Evolutionary conservation across 1,140 invertebrate genomes (phyloP).

Genomic region (Calycopis cecrops): DNA sequence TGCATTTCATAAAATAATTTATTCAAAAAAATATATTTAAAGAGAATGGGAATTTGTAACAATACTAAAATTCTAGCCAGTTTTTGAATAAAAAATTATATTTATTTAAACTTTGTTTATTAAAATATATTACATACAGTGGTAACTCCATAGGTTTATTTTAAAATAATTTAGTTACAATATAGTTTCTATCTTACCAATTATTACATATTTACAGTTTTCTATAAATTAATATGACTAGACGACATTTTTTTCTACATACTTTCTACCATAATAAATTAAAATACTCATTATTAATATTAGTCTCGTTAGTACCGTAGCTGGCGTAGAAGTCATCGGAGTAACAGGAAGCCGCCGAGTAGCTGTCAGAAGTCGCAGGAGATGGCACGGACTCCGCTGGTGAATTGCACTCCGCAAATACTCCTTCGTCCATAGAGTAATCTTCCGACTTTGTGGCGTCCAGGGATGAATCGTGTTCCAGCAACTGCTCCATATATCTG

Average conservation of each 20-base stretch:
- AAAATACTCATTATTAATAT: not conserved
- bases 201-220: no score
- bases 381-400: slow-evolving; percentile 80
- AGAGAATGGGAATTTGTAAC: no score
- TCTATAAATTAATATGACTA: no score
- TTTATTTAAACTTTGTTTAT: no score
- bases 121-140: no score
- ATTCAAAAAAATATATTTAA: no score
- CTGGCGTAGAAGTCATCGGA: not conserved
- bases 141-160: no score
- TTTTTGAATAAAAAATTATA: no score
- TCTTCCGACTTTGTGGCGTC: slow-evolving; percentile 32
- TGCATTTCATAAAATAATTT: no score
- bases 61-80: no score
- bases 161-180: no score
- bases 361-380: slow-evolving; percentile 84
- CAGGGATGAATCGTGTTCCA: slow-evolving; percentile 79
- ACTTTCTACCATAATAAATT: not conserved
- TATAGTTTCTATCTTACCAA: no score
- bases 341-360: slow-evolving; percentile 56
- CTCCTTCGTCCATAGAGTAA: slow-evolving; percentile 54
- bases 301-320: not conserved
- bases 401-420: slow-evolving; percentile 55
- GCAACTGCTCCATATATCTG: slow-evolving; percentile 86
- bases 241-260: not conserved